These are phyloP conservation scores for Parnassius smintheus DNA, from an alignment of 2,888 invertebrate species.

Conservation along the genomic window DNA sequence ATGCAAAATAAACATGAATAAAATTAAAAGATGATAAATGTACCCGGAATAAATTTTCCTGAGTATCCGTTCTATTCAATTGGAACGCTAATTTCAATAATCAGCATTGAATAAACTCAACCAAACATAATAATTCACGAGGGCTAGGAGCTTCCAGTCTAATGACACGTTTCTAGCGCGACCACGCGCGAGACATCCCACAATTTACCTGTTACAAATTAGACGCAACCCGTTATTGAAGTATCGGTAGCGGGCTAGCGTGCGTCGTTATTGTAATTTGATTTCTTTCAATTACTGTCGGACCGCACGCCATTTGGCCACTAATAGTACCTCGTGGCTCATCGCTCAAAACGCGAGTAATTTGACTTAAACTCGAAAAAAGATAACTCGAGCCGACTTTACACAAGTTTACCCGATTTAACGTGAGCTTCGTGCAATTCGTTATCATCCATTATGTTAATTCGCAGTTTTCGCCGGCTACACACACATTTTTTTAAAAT, in stretches of 20 bases:
- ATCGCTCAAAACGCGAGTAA: constrained; percentile 61
- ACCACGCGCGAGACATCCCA: constrained; percentile 66
- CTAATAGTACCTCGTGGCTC: constrained; percentile 59
- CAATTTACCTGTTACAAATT: constrained; percentile 75
- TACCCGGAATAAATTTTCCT: constrained; percentile 5
- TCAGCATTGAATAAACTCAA: constrained; percentile 62
- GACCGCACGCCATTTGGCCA: constrained; percentile 65
- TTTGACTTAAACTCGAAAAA: constrained; percentile 58
- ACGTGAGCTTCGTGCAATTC: constrained; percentile 74
- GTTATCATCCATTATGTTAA: constrained; percentile 74
- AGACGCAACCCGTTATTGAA: constrained; percentile 74
- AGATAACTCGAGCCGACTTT: constrained; percentile 53
- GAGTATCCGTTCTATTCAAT: constrained; percentile 35
- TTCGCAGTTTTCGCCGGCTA: constrained; percentile 50
- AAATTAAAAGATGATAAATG: neutral
- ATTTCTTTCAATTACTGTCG: constrained; percentile 68
- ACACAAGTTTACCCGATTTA: constrained; percentile 63
- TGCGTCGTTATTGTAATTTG: constrained; percentile 76
- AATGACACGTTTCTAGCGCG: constrained; percentile 61
- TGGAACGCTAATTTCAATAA: constrained; percentile 56
- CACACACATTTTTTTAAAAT: constrained; percentile 42
- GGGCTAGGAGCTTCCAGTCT: constrained; percentile 37
- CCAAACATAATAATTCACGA: constrained; percentile 61
- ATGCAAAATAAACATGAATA: too few relatives aligned
- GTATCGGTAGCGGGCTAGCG: constrained; percentile 70